Percentiles rank a stretch among this genome's conserved stretches.
Evolutionary conservation across 2,113 vertebrate genomes (phyloP).

Genomic region (Lycaon pictus): DNA sequence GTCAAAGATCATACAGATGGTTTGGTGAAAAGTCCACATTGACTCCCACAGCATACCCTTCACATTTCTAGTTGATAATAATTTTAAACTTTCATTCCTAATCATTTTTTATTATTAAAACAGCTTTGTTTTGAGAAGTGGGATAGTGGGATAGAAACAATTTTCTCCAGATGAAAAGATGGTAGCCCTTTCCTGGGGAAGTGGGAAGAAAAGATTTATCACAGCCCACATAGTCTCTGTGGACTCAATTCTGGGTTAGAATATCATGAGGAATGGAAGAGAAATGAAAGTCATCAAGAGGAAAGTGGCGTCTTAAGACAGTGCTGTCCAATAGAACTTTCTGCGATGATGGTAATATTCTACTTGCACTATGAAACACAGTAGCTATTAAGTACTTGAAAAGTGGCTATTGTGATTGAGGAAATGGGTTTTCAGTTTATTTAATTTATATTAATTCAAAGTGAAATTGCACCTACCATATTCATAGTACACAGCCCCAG

Average conservation of each 20-base stretch:
- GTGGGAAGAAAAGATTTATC: constrained; percentile 31
- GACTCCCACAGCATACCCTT: constrained; percentile 60
- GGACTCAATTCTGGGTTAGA: neutral
- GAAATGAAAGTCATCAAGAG: neutral
- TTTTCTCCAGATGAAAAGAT: constrained; percentile 71
- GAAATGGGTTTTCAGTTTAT: neutral
- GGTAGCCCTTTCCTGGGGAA: neutral
- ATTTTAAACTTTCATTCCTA: constrained; percentile 74
- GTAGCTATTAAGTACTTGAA: neutral
- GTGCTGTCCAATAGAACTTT: neutral
- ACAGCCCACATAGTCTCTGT: neutral
- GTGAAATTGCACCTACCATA: neutral
- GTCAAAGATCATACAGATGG: constrained; percentile 77
- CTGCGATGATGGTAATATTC: neutral
- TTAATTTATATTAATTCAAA: neutral
- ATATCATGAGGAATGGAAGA: neutral
- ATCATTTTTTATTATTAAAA: constrained; percentile 68
- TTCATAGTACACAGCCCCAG: neutral
- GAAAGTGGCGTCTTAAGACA: neutral
- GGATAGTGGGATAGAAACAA: constrained; percentile 13
- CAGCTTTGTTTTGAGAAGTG: constrained; percentile 58
- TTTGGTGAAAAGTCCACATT: constrained; percentile 71
- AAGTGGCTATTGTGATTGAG: neutral
- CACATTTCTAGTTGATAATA: constrained; percentile 60
- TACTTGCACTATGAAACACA: neutral